These are phyloP conservation scores for Chouioia cunea DNA, from an alignment of 2,888 invertebrate genomes.

Conservation along the genomic window DNA sequence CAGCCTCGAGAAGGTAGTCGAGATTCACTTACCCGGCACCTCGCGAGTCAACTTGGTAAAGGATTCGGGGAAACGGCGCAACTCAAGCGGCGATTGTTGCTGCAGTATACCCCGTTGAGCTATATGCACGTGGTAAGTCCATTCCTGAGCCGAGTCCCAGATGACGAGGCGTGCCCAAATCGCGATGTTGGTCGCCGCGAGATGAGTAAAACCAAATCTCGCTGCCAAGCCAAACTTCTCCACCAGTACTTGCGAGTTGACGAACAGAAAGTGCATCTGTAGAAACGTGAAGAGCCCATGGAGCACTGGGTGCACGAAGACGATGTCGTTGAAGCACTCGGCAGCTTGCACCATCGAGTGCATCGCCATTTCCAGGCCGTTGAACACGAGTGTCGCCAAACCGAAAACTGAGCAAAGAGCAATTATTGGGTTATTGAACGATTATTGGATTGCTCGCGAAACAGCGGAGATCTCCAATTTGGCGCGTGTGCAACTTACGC, in stretches of 20 bases:
- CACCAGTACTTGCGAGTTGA: slow-evolving; percentile 72
- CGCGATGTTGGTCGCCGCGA: slow-evolving; percentile 72
- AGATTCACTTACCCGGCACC: slow-evolving; percentile 54
- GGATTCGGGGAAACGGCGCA: slow-evolving; percentile 68
- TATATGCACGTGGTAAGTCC: slow-evolving; percentile 70
- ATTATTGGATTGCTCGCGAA: too few species aligned
- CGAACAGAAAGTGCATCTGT: slow-evolving; percentile 73
- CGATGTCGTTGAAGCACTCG: slow-evolving; percentile 69
- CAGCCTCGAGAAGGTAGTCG: too few species aligned
- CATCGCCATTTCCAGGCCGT: slow-evolving; percentile 73
- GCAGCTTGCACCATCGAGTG: slow-evolving; percentile 71
- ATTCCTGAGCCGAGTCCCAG: slow-evolving; percentile 71
- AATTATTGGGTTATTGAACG: not conserved
- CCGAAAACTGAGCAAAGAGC: slow-evolving; percentile 68
- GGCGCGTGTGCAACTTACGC: slow-evolving; percentile 61
- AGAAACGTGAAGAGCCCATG: slow-evolving; percentile 72
- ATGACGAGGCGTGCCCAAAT: slow-evolving; percentile 71
- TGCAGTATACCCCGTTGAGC: slow-evolving; percentile 63
- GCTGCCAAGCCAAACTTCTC: slow-evolving; percentile 70
- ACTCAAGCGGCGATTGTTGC: slow-evolving; percentile 65
- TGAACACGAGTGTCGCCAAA: slow-evolving; percentile 71
- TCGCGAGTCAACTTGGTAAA: slow-evolving; percentile 63
- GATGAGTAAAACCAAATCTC: slow-evolving; percentile 71
- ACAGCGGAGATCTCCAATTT: too few species aligned
- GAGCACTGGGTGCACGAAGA: slow-evolving; percentile 72